These are phyloP conservation scores for Merops nubicus DNA, from an alignment of 2,113 vertebrate genomes.

Conservation along the genomic window DNA sequence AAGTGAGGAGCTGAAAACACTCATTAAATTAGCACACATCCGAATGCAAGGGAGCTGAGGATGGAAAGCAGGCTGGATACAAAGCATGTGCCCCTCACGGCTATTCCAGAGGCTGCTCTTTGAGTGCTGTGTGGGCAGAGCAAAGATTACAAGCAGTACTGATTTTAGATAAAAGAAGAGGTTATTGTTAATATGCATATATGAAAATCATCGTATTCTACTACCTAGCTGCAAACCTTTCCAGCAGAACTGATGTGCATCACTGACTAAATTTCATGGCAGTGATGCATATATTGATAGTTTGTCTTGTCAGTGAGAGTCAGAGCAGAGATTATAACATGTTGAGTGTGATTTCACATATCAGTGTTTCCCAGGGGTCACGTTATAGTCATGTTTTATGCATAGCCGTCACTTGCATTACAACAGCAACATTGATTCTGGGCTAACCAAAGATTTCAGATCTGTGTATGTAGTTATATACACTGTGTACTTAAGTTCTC, in stretches of 20 bases:
- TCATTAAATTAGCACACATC: accelerated
- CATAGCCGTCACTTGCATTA: background rate
- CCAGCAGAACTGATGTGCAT: background rate
- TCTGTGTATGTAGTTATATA: accelerated
- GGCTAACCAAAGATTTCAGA: background rate
- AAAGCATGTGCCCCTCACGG: background rate
- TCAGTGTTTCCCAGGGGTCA: background rate
- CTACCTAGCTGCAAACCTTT: background rate
- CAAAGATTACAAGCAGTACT: background rate
- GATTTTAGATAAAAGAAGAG: background rate
- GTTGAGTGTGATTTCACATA: background rate
- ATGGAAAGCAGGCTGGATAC: background rate
- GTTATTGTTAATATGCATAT: background rate
- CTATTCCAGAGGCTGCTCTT: background rate
- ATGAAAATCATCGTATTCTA: background rate
- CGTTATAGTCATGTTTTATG: background rate
- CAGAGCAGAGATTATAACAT: background rate
- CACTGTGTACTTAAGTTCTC: background rate
- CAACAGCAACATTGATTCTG: background rate
- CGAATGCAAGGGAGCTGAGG: background rate
- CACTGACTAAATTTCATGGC: background rate
- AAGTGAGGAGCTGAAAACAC: background rate
- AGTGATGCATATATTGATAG: background rate
- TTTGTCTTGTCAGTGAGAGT: background rate
- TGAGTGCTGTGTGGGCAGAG: background rate